phyloP scores from a whole-genome alignment of 2,113 vertebrate genomes.

The Phocoena phocoena region DNA sequence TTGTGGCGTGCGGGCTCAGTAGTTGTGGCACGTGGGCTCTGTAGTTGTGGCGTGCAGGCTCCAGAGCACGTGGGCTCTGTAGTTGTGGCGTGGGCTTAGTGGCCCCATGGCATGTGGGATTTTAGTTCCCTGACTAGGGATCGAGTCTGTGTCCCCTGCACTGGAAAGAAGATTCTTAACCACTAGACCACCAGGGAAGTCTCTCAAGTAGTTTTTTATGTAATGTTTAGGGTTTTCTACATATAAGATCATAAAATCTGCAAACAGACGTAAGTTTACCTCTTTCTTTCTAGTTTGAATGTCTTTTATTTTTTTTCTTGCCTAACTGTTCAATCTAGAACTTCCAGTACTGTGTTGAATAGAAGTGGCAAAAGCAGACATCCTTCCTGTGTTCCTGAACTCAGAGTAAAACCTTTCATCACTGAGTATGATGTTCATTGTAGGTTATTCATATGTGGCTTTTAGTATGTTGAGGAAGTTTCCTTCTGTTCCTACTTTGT shows the following conservation, averaged over 20 bases:
- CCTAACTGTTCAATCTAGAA: background rate
- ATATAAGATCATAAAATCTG: background rate
- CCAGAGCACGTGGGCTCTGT: too few species aligned
- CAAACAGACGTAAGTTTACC: background rate
- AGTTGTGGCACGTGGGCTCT: too few species aligned
- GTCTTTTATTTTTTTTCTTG: background rate
- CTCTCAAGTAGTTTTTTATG: background rate
- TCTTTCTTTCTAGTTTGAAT: background rate
- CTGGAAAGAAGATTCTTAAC: too few species aligned
- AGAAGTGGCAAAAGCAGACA: background rate
- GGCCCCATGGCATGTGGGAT: too few species aligned
- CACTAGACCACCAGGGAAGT: too few species aligned
- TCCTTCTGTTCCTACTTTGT: background rate
- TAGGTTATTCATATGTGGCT: background rate
- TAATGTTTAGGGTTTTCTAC: background rate
- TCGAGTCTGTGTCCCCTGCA: too few species aligned
- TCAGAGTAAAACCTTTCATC: background rate
- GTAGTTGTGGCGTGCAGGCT: too few species aligned
- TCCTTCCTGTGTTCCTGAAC: background rate
- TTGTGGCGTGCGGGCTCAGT: too few species aligned
- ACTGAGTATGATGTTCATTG: background rate
- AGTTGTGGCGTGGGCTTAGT: too few species aligned
- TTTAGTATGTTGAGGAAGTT: background rate
- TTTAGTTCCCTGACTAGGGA: too few species aligned
- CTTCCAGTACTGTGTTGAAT: background rate